Base-by-base conservation (phyloP, 37 sponge, comb jelly and placozoan genomes). In the Dysidea cf. avara region DNA sequence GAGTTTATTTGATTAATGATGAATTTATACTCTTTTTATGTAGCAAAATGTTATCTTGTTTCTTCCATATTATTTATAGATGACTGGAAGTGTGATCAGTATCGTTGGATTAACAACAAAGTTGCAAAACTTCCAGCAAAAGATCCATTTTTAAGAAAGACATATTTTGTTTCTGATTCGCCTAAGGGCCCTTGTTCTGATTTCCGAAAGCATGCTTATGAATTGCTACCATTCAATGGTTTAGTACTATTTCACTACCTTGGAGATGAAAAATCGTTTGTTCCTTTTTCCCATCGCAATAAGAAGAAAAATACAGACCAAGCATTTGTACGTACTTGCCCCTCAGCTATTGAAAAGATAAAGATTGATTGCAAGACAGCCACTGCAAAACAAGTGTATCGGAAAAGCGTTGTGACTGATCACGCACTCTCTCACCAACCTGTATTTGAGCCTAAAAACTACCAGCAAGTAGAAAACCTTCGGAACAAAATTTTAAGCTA, bases 101-200 rank as follows among this genome's bases (percentile, higher is more conserved):
- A 64, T 17, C 58, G 70, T 3, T 79, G 79, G 73, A 37, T 46
- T 29, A 71, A 72, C 40, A 62, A 72, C 17, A 69, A 72, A 9
- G 68, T 78, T 6, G 60, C 50, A 55, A 48, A 55, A 39, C 79
- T 85, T 31, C 86, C 86, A n/a, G 62, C 53, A n/a, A 71, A 71
- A 24, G 58, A 77, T 39, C 74, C 69, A 28, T 24, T 31, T 16
- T 29, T 84, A 22, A 84, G 38, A 74, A 84, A 77, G 66, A 54
- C 33, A 14, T 69, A 83, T 40, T 77, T 77, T 37, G 50, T 4
- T 57, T 34, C 63, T 21, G 78, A 77, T 56, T 77, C 73, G 16
- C 61, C 85, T 29, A 68, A 70, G 21, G 73, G 85, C 13, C 55
- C 56, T 16, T 84, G 68, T 21, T 53, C 66, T 28, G 67, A 71